A percentile compares a stretch with the other conserved stretches of the same genome.
These are phyloP conservation scores for Spermophilus dauricus DNA, from an alignment of 2,113 vertebrate species.

Conservation along the genomic window DNA sequence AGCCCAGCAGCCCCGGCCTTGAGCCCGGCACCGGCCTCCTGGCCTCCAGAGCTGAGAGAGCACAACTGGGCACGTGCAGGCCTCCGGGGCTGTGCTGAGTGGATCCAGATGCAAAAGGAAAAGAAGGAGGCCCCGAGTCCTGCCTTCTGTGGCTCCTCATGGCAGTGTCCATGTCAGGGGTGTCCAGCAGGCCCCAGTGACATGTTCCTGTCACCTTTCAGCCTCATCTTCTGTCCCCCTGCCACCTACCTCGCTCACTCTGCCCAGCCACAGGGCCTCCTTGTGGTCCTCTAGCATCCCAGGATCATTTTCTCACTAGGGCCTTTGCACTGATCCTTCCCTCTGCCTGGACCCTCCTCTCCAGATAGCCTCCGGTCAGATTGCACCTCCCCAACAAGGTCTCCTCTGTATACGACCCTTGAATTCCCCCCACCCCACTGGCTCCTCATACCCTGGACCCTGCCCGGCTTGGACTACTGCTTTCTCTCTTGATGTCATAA, in stretches of 20 bases:
- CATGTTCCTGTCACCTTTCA: rapidly evolving
- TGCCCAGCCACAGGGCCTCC: not conserved
- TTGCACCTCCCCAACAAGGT: not conserved
- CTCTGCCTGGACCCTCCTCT: not conserved
- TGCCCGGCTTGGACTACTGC: too few relatives aligned
- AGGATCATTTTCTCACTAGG: too few relatives aligned
- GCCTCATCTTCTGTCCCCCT: not conserved
- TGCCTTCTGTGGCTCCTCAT: not conserved
- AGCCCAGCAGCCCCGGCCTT: not conserved
- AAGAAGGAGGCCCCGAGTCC: too few relatives aligned
- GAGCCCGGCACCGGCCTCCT: not conserved
- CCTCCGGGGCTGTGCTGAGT: rapidly evolving
- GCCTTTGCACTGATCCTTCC: not conserved
- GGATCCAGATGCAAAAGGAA: not conserved
- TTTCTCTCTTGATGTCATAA: not conserved
- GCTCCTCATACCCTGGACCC: too few relatives aligned
- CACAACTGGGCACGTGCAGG: not conserved
- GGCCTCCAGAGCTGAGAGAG: not conserved
- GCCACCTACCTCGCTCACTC: not conserved
- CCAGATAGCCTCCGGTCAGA: too few relatives aligned
- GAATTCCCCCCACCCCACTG: too few relatives aligned
- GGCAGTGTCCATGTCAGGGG: not conserved
- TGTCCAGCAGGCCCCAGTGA: not conserved
- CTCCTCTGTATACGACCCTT: not conserved
- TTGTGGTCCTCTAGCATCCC: not conserved